A percentile compares a stretch with the other conserved stretches of the same genome.
These are phyloP conservation scores for Oryzias curvinotus DNA, from an alignment of 2,113 vertebrate genomes.

Conservation along the genomic window DNA sequence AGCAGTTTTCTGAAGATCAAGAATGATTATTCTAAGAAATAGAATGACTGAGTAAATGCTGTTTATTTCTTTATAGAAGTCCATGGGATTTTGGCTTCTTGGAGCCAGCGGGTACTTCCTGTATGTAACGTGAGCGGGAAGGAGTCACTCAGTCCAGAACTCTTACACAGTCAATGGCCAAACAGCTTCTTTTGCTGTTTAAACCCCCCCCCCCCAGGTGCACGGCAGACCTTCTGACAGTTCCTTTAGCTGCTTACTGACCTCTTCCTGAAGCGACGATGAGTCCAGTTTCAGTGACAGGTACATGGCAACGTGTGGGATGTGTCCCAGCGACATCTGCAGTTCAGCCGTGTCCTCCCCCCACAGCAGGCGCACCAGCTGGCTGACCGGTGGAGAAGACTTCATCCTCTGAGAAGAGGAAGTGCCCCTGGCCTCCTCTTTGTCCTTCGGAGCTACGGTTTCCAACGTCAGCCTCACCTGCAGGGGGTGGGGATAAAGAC, in stretches of 20 bases:
- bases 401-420: conserved; percentile 41
- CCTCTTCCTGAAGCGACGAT: conserved; percentile 85
- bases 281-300: conserved; percentile 88
- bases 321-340: conserved; percentile 77
- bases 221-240: no score
- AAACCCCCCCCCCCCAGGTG: no score
- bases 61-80: no score
- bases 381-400: conserved; percentile 74
- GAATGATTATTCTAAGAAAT: no score
- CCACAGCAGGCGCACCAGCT: conserved; percentile 86
- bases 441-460: conserved; percentile 65
- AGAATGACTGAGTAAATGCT: no score
- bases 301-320: conserved; percentile 89
- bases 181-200: no score
- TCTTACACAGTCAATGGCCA: no score
- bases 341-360: conserved; percentile 78
- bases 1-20: conserved; percentile 31
- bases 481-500: background rate
- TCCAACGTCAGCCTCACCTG: conserved; percentile 94
- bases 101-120: no score
- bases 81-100: no score
- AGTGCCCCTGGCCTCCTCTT: conserved; percentile 21
- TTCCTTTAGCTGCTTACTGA: conserved; percentile 60
- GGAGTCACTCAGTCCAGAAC: no score
- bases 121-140: no score